These are phyloP conservation scores for Ectemnius lituratus DNA, from an alignment of 2,888 invertebrate species.

Conservation along the genomic window DNA sequence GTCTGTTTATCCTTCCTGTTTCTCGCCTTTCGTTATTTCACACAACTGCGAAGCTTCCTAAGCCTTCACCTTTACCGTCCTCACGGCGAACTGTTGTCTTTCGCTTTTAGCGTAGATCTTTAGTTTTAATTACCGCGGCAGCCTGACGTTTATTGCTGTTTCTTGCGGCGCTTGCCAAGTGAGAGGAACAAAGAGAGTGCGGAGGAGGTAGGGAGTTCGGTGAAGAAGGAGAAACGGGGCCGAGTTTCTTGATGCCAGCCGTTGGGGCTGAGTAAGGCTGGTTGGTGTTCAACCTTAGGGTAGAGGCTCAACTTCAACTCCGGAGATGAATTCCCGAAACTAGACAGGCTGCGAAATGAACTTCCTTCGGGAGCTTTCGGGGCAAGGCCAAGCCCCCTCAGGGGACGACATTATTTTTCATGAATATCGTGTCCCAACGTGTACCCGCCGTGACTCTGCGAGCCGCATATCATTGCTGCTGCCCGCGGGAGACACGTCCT, in stretches of 20 bases:
- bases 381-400: slow-evolving; percentile 35
- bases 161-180: slow-evolving; percentile 66
- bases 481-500: neutral
- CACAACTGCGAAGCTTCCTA: slow-evolving; percentile 24
- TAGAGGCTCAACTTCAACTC: slow-evolving; percentile 47
- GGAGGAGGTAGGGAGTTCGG: no score
- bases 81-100: slow-evolving; percentile 69
- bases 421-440: slow-evolving; percentile 46
- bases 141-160: slow-evolving; percentile 76
- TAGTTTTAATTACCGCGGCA: slow-evolving; percentile 75
- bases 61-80: slow-evolving; percentile 24
- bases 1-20: slow-evolving; percentile 15
- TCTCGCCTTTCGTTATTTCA: slow-evolving; percentile 45
- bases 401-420: slow-evolving; percentile 59
- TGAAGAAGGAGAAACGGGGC: slow-evolving; percentile 49
- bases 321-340: slow-evolving; percentile 71
- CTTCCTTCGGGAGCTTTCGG: slow-evolving; percentile 51
- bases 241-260: slow-evolving; percentile 51
- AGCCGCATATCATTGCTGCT: no score
- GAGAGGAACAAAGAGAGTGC: no score
- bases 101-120: slow-evolving; percentile 71
- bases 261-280: slow-evolving; percentile 24
- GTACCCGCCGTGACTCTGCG: neutral
- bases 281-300: slow-evolving; percentile 38
- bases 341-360: slow-evolving; percentile 69